Conservation (phyloP, 2,113 vertebrate genomes). For the Opisthocomus hoazin region DNA sequence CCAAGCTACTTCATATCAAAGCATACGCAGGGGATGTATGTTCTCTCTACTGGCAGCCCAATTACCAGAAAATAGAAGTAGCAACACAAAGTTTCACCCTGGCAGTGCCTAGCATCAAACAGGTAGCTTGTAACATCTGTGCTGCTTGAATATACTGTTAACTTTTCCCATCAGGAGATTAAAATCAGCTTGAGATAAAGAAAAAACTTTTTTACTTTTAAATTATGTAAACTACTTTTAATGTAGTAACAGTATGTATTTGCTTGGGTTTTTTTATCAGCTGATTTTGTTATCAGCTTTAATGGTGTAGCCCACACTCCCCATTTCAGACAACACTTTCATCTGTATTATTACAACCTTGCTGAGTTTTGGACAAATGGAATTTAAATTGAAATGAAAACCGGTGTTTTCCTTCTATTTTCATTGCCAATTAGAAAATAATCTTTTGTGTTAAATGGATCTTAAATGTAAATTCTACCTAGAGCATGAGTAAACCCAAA, state of each 20-base stretch:
- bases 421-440: neutral
- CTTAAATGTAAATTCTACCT: neutral
- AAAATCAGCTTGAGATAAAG: neutral
- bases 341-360: neutral
- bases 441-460: neutral
- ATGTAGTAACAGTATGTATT: neutral
- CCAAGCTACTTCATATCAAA: neutral
- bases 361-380: neutral
- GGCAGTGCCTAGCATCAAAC: neutral
- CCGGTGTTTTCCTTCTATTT: neutral
- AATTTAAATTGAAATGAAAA: neutral
- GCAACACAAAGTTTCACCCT: neutral
- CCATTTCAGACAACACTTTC: neutral
- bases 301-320: neutral
- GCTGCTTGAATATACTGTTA: neutral
- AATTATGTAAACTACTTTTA: neutral
- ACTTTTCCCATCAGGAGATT: neutral
- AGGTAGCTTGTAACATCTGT: neutral
- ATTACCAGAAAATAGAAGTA: neutral
- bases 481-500: neutral
- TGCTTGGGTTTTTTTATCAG: neutral
- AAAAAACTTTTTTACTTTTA: neutral
- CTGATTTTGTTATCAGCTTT: neutral
- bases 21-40: neutral
- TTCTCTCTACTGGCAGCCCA: neutral